Base-by-base conservation (phyloP, 2,888 invertebrate genomes). In the Euzophera pinguis region DNA sequence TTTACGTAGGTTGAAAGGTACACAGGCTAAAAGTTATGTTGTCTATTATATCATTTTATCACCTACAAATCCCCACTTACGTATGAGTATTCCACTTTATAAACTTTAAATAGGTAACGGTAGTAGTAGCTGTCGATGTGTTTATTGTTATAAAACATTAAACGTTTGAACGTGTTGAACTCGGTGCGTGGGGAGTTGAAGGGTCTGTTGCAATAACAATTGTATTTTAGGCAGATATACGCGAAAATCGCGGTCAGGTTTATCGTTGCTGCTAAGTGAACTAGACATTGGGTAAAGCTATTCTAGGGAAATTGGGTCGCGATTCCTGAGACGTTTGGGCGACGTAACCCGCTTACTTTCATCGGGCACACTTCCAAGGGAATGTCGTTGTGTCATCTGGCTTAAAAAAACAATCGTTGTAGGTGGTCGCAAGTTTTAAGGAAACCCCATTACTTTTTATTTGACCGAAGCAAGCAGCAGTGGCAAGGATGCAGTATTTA, bases 241-340 rank as follows among this genome's bases (percentile, higher is more conserved):
- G 53, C 54, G 53, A 56, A 60, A 60, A 62, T 67, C 65, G 64
- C 59, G 64, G 63, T 64, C 64, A 58, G 58, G 54, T 60, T 62
- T 61, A 58, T 59, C 53, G 57, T 65, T 55, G 47, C 61, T 65
- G 64, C 54, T 42, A 60, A 58, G 55, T 84, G 84, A 85, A 85
- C 85, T 85, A 87, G 87, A 87, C 87, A 87, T 86, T 86, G 83
- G 67, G 61, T 61, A 50, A 60, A 64, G 61, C 68, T 67, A 66
- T 70, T 70, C 65, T 63, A 62, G 61, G 67, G 71, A 72, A 83
- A 78, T 59, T 82, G 67, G 77, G 83, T 74, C 78, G 72, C 55
- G 67, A 66, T 67, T 64, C 67, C 62, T 62, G 65, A 64, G 65
- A 71, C 70, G 66, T 57, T 61, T 59, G 63, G 68, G 65, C 68